These are phyloP conservation scores for Oncopodura yosiiana DNA, from an alignment of 1,140 invertebrate species.

Conservation along the genomic window DNA sequence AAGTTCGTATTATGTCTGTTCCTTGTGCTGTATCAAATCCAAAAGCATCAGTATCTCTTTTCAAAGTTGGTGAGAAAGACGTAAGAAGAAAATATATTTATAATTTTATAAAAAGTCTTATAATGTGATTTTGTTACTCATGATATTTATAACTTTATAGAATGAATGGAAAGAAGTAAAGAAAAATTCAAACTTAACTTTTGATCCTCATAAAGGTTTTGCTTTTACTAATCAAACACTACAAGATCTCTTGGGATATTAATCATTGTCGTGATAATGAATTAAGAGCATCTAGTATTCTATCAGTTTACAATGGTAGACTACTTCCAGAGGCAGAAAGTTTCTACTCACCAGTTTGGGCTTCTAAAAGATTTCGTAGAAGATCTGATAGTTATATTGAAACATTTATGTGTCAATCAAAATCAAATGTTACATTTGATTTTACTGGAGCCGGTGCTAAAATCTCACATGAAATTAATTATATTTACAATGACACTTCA, in stretches of 20 bases:
- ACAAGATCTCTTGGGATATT: constrained; percentile 12
- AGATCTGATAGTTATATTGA: neutral
- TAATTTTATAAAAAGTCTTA: neutral
- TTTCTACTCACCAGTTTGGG: constrained; percentile 12
- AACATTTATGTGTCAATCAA: constrained; percentile 15
- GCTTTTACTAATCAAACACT: constrained; percentile 8
- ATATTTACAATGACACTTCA: constrained; percentile 7
- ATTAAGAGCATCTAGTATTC: constrained; percentile 1
- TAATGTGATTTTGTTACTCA: neutral
- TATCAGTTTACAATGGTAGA: constrained; percentile 15
- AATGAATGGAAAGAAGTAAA: constrained; percentile 5
- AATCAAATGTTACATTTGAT: constrained; percentile 10
- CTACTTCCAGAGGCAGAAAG: constrained; percentile 1
- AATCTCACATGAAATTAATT: neutral
- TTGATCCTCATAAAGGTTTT: constrained; percentile 13
- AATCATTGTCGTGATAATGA: constrained; percentile 11
- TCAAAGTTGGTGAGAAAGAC: constrained; percentile 1
- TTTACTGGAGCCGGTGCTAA: constrained; percentile 3
- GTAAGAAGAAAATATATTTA: constrained; percentile 5
- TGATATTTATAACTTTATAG: neutral
- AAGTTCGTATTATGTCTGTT: neutral
- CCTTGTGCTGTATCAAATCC: constrained; percentile 21
- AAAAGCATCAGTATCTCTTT: neutral
- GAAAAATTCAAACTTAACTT: constrained; percentile 5
- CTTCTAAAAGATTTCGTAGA: constrained; percentile 7